Percentiles rank a stretch among this genome's conserved stretches.
Evolutionary conservation across 2,797 vertebrate genomes (phyloP).

Genomic region (Anas georgica): DNA sequence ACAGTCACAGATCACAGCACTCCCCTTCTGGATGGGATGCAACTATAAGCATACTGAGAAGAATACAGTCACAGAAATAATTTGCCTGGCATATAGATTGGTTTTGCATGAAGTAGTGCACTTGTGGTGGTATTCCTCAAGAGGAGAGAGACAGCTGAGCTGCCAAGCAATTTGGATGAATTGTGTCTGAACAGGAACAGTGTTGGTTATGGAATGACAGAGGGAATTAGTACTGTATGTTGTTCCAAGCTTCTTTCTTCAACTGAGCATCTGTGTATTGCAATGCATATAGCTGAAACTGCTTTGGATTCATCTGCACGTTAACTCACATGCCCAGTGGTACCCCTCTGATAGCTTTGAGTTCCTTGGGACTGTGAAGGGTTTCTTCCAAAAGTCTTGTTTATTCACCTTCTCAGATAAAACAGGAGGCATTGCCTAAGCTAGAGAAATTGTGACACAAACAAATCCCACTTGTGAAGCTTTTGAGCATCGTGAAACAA

Average conservation of each 20-base stretch:
- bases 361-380: background rate
- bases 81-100: background rate
- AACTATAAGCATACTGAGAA: background rate
- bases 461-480: background rate
- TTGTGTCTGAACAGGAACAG: background rate
- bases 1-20: background rate
- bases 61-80: background rate
- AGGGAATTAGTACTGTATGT: slow-evolving; percentile 6
- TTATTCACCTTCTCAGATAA: background rate
- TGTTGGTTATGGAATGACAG: background rate
- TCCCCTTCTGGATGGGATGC: background rate
- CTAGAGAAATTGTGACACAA: background rate
- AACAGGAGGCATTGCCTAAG: background rate
- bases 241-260: background rate
- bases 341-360: background rate
- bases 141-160: slow-evolving; percentile 19
- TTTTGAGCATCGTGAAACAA: background rate
- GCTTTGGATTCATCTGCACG: background rate
- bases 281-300: background rate
- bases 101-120: background rate
- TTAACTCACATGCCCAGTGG: background rate
- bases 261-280: background rate
- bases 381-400: background rate
- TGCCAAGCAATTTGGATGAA: slow-evolving; percentile 31
- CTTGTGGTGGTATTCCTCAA: background rate